A percentile compares a stretch with the other conserved stretches of the same genome.
phyloP scores from a whole-genome alignment of 1,140 invertebrate genomes.

The Solenopsis fugax region DNA sequence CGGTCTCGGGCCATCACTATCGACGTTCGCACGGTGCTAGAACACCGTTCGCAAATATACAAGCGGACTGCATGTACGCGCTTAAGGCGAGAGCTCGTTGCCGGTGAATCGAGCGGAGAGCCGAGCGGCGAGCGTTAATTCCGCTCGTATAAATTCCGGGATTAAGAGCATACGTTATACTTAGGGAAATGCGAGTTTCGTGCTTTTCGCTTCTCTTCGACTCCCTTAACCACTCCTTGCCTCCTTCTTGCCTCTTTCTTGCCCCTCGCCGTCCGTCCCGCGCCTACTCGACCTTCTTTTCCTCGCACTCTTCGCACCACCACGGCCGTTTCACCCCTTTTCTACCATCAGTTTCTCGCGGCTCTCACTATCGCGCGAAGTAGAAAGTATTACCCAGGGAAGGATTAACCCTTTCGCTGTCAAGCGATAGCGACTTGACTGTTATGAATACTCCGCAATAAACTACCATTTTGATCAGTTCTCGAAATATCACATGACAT shows the following conservation, averaged over 20 bases:
- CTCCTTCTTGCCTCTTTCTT: not conserved
- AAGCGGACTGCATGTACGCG: conserved; percentile 12
- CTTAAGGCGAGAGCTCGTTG: conserved; percentile 48
- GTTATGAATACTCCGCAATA: conserved; percentile 18
- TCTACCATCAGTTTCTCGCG: conserved; percentile 24
- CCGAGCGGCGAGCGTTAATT: conserved; percentile 79
- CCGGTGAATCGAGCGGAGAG: conserved; percentile 62
- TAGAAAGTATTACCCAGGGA: conserved; percentile 25
- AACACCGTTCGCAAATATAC: conserved; percentile 4
- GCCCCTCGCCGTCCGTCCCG: not conserved
- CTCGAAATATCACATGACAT: not conserved
- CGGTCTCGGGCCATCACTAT: conserved; percentile 41
- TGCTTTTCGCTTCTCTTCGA: conserved; percentile 73
- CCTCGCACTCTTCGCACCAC: conserved; percentile 17
- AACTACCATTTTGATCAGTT: conserved; percentile 9
- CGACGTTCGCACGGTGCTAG: conserved; percentile 16
- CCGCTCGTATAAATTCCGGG: conserved; percentile 82
- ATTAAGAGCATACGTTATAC: conserved; percentile 84
- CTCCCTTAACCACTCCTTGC: conserved; percentile 28
- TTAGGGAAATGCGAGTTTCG: conserved; percentile 82
- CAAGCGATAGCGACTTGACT: conserved; percentile 12
- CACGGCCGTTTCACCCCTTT: conserved; percentile 48
- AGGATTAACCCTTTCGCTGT: conserved; percentile 27
- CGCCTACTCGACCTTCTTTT: conserved; percentile 21
- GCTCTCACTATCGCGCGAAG: not conserved